Base-by-base conservation (phyloP, 2,113 vertebrate genomes). In the Arenaria interpres region DNA sequence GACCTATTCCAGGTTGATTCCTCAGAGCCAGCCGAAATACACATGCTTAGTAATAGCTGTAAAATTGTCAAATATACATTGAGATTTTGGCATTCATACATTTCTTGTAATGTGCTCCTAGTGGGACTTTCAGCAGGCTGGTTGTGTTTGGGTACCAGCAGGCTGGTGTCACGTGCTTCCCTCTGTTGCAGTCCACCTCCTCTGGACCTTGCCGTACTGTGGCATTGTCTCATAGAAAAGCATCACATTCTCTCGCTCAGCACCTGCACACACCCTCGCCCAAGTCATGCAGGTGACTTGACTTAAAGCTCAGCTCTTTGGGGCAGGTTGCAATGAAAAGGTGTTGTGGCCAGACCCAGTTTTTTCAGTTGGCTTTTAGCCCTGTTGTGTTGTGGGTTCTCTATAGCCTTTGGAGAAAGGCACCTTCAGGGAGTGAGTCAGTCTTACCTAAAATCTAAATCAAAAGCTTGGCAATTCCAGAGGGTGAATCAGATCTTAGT, bases 401-500 rank as follows among this genome's bases (percentile, higher is more conserved):
- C n/a, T 30, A 14, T 5, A 21, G 16, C 12, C 66, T 89, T 84
- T 79, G 43, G 60, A 84, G 37, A 92, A 94, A 75, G 87, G 46
- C 77, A 89, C 73, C 84, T 94, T 96, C 35, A 89, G 74, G 66
- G 69, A 51, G 27, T 85, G 86, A 96, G 77, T 95, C 91, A 94
- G 74, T 75, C 60, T 75, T 87, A 68, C 69, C 80, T 68, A 85
- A 87, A 56, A 78, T 20, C 33, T 94, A 87, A 89, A 96, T 95
- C 69, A 87, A 81, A 88, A 85, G 23, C 51, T 46, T 91, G 93
- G 73, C 91, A 64, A 76, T 92, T 95, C 80, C 51, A 81, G 76
- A 89, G 69, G 9, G 64, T 92, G 91, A 95, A 86, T 95, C 84
- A 96, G 84, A 85, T 37, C 51, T 75, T 56, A 90, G 43, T 56